phyloP scores from a whole-genome alignment of 2,888 invertebrate genomes.

The Aricia artaxerxes region DNA sequence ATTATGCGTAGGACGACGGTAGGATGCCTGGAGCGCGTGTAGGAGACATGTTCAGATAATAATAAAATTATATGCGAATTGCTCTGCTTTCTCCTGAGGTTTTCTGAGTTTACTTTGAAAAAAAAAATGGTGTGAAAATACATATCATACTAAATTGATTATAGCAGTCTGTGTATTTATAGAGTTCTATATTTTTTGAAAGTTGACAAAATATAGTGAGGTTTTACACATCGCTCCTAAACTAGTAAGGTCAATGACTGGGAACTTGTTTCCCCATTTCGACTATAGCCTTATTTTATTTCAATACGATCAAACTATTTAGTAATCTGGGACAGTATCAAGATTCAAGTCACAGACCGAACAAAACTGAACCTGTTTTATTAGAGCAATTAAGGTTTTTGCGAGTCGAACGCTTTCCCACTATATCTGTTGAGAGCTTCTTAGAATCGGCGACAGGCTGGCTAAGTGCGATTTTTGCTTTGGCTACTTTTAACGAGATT shows the following conservation, averaged over 20 bases:
- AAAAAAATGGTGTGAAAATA: too few relatives aligned
- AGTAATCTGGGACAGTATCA: background rate
- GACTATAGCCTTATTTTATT: background rate
- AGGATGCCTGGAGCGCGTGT: conserved; percentile 15
- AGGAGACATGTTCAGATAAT: conserved; percentile 10
- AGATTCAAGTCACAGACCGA: background rate
- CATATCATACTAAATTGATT: too few relatives aligned
- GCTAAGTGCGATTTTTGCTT: background rate
- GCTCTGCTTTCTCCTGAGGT: background rate
- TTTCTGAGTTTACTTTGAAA: background rate
- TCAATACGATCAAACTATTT: background rate
- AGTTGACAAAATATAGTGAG: too few relatives aligned
- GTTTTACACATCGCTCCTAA: background rate
- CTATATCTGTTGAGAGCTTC: conserved; percentile 8
- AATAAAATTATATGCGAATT: background rate
- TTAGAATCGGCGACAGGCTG: background rate
- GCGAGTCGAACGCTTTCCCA: conserved; percentile 7
- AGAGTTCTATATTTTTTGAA: too few relatives aligned
- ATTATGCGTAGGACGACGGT: conserved; percentile 3
- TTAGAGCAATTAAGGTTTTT: background rate
- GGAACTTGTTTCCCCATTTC: background rate
- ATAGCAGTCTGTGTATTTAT: too few relatives aligned
- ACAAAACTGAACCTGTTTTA: background rate
- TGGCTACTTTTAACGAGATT: background rate
- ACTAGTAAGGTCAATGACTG: background rate